A percentile compares a stretch with the other conserved stretches of the same genome.
phyloP scores from a whole-genome alignment of 2,888 invertebrate genomes.

The Agrotis exclamationis region DNA sequence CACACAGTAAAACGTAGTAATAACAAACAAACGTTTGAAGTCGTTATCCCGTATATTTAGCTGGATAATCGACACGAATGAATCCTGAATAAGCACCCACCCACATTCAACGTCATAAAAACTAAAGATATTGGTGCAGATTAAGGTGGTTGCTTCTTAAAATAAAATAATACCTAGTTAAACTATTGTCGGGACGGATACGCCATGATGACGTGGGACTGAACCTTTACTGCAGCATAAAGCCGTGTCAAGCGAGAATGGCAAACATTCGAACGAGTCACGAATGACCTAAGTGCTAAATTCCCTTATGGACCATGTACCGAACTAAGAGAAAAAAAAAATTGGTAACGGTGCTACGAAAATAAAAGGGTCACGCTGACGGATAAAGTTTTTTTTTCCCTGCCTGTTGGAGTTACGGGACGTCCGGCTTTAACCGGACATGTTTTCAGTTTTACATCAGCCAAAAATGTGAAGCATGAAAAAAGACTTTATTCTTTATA shows the following conservation, averaged over 20 bases:
- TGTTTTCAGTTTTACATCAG: slow-evolving; percentile 33
- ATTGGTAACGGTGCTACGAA: slow-evolving; percentile 16
- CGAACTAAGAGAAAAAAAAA: slow-evolving; percentile 25
- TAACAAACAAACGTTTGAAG: slow-evolving; percentile 58
- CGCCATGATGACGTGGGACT: slow-evolving; percentile 5
- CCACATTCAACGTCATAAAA: slow-evolving; percentile 28
- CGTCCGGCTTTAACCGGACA: slow-evolving; percentile 28
- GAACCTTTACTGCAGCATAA: background rate
- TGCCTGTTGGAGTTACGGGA: background rate
- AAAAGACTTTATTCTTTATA: background rate
- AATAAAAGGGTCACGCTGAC: slow-evolving; percentile 38
- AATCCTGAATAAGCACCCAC: slow-evolving; percentile 16
- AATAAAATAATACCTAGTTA: slow-evolving; percentile 2
- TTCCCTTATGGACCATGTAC: slow-evolving; percentile 3
- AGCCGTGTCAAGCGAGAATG: slow-evolving; percentile 15
- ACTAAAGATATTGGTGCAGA: slow-evolving; percentile 8
- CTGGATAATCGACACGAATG: slow-evolving; percentile 22
- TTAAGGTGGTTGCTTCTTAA: slow-evolving; percentile 15
- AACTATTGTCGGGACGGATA: background rate
- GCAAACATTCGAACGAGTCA: background rate
- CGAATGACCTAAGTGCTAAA: slow-evolving; percentile 13
- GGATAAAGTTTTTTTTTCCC: slow-evolving; percentile 15
- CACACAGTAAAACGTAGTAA: slow-evolving; percentile 44
- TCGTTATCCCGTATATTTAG: slow-evolving; percentile 41
- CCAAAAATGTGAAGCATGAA: slow-evolving; percentile 13